These are phyloP conservation scores for Leptopilina drosophilae DNA, from an alignment of 2,888 invertebrate genomes.

Conservation along the genomic window DNA sequence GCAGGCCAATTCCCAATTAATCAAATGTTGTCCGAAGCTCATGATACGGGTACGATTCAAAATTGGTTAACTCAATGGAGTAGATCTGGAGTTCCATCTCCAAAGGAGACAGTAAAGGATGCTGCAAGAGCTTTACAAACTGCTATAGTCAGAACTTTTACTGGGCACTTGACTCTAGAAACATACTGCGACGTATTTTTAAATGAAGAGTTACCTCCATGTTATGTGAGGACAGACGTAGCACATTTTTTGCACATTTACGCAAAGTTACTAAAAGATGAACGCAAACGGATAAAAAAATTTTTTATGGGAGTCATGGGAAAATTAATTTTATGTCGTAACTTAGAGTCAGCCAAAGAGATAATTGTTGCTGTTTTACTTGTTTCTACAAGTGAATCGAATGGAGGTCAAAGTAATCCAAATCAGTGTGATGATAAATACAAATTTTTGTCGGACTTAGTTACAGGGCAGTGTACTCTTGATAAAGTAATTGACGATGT, in stretches of 20 bases:
- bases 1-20: constrained; percentile 54
- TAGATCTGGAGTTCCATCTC: constrained; percentile 51
- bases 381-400: constrained; percentile 40
- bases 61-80: constrained; percentile 57
- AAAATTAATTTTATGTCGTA: constrained; percentile 37
- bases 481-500: neutral
- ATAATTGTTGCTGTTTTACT: neutral
- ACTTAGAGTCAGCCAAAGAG: constrained; percentile 3
- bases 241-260: constrained; percentile 47
- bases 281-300: constrained; percentile 16
- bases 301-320: constrained; percentile 44
- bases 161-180: constrained; percentile 50
- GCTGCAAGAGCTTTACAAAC: constrained; percentile 53
- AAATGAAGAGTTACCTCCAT: neutral
- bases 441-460: neutral
- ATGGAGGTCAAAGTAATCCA: neutral
- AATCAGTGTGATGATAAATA: neutral
- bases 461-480: constrained; percentile 27
- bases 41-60: constrained; percentile 51
- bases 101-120: constrained; percentile 56
- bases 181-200: constrained; percentile 51
- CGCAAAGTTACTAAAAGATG: constrained; percentile 7
- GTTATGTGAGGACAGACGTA: constrained; percentile 46
- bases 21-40: constrained; percentile 56
- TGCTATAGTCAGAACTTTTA: constrained; percentile 53